Conservation (phyloP, 1,140 invertebrate genomes). For the Helicoverpa zea region DNA sequence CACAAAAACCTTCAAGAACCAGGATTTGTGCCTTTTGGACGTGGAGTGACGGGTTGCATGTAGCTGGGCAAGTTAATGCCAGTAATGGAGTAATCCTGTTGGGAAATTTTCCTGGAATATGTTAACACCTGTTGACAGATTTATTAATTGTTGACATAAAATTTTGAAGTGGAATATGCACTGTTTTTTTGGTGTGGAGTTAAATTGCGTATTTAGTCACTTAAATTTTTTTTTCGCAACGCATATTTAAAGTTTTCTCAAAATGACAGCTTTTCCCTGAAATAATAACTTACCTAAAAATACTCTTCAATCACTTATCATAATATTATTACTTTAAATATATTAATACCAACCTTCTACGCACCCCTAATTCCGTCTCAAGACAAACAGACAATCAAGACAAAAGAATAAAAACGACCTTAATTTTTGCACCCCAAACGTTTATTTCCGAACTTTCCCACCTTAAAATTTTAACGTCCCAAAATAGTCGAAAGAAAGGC, state of each 20-base stretch:
- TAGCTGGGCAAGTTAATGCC: constrained; percentile 34
- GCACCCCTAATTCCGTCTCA: too few relatives aligned
- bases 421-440: neutral
- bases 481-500: constrained; percentile 37
- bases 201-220: too few relatives aligned
- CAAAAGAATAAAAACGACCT: neutral
- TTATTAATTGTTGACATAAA: too few relatives aligned
- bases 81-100: constrained; percentile 27
- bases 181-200: too few relatives aligned
- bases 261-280: neutral
- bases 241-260: too few relatives aligned
- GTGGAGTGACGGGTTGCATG: constrained; percentile 40
- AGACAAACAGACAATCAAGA: neutral
- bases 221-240: too few relatives aligned
- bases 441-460: constrained; percentile 13
- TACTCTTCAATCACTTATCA: too few relatives aligned
- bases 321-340: too few relatives aligned
- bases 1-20: constrained; percentile 47
- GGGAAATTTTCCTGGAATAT: neutral
- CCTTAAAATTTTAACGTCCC: constrained; percentile 30
- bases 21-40: constrained; percentile 41
- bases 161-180: too few relatives aligned
- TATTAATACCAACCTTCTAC: too few relatives aligned
- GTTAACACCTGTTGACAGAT: neutral
- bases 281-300: neutral